phyloP scores from a whole-genome alignment of 2,888 invertebrate species.

The Netelia melanura region DNA sequence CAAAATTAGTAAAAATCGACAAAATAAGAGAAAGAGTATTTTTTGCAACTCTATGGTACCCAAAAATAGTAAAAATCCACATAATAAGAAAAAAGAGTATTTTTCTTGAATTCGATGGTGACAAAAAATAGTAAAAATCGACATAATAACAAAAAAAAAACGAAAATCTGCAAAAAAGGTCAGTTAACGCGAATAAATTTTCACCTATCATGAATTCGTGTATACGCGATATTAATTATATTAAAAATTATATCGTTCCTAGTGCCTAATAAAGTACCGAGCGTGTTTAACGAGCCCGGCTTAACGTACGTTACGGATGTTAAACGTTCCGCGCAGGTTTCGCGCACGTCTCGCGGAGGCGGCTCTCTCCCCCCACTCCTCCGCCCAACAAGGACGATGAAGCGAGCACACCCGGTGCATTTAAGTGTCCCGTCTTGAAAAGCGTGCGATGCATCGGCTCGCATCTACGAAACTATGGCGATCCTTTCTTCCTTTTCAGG shows the following conservation, averaged over 20 bases:
- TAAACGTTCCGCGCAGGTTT: constrained; percentile 26
- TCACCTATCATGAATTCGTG: background rate
- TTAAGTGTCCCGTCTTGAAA: constrained; percentile 23
- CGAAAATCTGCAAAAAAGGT: no score
- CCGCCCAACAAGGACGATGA: background rate
- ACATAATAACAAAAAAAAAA: no score
- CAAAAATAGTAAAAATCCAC: no score
- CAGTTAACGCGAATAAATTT: no score
- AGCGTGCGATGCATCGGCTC: constrained; percentile 51
- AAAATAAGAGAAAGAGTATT: no score
- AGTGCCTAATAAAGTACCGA: constrained; percentile 35
- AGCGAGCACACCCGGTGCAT: constrained; percentile 39
- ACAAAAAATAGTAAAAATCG: no score
- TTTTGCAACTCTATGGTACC: no score
- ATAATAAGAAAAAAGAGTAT: no score
- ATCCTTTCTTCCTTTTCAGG: background rate
- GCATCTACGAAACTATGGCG: constrained; percentile 25
- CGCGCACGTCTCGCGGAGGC: background rate
- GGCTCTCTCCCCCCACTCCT: background rate
- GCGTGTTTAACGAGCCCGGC: constrained; percentile 40
- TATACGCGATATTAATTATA: background rate
- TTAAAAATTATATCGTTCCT: constrained; percentile 2
- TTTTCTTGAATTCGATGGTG: no score
- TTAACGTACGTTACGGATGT: constrained; percentile 37
- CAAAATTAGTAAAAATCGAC: no score